A percentile compares a stretch with the other conserved stretches of the same genome.
These are phyloP conservation scores for Anoplolepis gracilipes DNA, from an alignment of 1,140 invertebrate genomes.

Conservation along the genomic window DNA sequence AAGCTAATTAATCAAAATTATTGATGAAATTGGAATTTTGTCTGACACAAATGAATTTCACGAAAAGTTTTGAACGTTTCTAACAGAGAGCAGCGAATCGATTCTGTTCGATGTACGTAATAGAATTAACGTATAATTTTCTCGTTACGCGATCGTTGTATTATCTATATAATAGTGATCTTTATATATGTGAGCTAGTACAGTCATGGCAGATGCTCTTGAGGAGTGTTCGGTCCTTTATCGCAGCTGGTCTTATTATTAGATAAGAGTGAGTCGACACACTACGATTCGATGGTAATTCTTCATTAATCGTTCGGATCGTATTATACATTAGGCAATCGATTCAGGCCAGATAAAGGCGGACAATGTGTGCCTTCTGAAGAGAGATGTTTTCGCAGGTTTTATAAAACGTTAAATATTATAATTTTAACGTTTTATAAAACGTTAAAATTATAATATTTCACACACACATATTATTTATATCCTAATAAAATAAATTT, in stretches of 20 bases:
- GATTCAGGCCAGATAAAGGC: conserved; percentile 12
- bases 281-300: conserved; percentile 54
- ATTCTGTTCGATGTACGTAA: conserved; percentile 43
- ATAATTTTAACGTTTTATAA: not conserved
- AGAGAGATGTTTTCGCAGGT: not conserved
- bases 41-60: conserved; percentile 57
- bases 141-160: not conserved
- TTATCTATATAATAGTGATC: conserved; percentile 38
- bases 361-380: not conserved
- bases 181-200: not conserved
- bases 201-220: conserved; percentile 24
- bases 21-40: conserved; percentile 24
- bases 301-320: conserved; percentile 44
- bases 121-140: not conserved
- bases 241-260: conserved; percentile 47
- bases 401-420: not conserved
- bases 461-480: no score
- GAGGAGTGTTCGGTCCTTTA: conserved; percentile 54
- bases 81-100: conserved; percentile 21
- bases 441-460: not conserved
- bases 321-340: not conserved
- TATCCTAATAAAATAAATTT: not conserved
- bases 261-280: conserved; percentile 62
- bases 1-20: conserved; percentile 10
- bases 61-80: not conserved